Conservation (phyloP, 2,888 invertebrate species). For the Apodemia duryi region DNA sequence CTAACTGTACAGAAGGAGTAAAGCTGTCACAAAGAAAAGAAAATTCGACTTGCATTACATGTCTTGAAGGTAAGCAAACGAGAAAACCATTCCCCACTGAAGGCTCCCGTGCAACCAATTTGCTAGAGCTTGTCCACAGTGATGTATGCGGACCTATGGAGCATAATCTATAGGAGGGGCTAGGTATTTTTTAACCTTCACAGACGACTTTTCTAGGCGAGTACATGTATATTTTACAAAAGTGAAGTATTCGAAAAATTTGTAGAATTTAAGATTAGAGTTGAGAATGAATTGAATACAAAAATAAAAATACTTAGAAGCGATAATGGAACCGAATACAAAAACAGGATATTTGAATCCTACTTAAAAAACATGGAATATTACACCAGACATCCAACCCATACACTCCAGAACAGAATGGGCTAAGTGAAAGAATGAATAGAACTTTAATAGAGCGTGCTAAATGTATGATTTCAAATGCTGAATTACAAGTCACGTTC, state of each 20-base stretch:
- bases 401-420: slow-evolving; percentile 40
- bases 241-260: not conserved
- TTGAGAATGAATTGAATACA: not conserved
- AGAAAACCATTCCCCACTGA: slow-evolving; percentile 15
- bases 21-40: slow-evolving; percentile 2
- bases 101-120: slow-evolving; percentile 13
- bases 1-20: slow-evolving; percentile 20
- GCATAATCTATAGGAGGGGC: not conserved
- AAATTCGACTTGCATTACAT: not conserved
- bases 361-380: slow-evolving; percentile 40
- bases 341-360: slow-evolving; percentile 22
- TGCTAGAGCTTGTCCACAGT: not conserved
- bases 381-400: slow-evolving; percentile 32
- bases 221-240: not conserved
- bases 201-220: not conserved
- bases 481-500: slow-evolving; percentile 18
- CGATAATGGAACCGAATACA: slow-evolving; percentile 24
- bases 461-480: slow-evolving; percentile 19
- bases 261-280: not conserved
- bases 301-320: slow-evolving; percentile 15
- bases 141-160: not conserved
- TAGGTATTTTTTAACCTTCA: slow-evolving; percentile 7
- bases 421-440: slow-evolving; percentile 36
- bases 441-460: slow-evolving; percentile 25
- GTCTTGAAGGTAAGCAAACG: slow-evolving; percentile 1